Base-by-base conservation (phyloP, 2,113 vertebrate genomes). In the Gasterosteus aculeatus region DNA sequence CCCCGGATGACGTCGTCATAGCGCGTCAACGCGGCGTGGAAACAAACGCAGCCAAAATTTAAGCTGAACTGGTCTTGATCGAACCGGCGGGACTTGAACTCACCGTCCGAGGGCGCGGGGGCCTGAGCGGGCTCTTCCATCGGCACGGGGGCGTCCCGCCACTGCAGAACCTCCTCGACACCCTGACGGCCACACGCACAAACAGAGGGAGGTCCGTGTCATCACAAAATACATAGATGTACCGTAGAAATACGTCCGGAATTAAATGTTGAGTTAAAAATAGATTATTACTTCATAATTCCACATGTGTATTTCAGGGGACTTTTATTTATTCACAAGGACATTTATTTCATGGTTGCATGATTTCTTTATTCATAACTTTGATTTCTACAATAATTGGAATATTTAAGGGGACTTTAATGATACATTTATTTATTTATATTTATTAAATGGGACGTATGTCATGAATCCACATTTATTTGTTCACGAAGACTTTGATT, bases 21-120 rank as follows among this genome's bases (percentile, higher is more conserved):
- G 22, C 22, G 22, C 22, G 22, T 26, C 22, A 26, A 26, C 22
- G 22, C 22, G 22, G 22, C 22, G 22, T 26, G 22, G 1, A 26
- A 26, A 26, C 22, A 26, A 26, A 26, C 22, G 22, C 22, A 26
- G 22, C 22, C 22, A 26, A 26, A 26, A 26, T 38, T 38, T 33
- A 5, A 33, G 33, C 33, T 33, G 33, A 33, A 33, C 3, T 3
- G 33, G 33, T 33, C 33, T 33, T 1, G 35, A 38, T 38, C 5
- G 35, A 38, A 6, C 35, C 35, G 35, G 6, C 35, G 35, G 35
- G 35, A 5, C 35, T 38, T 38, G 35, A 11, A 80, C 89, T 91
- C 83, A 94, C 91, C 54, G 3, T 82, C 75, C 5, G 0, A 59
- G 62, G 85, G 87, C 1, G 59, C 4, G 56, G 66, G 2, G 57